Evolutionary conservation across 2,888 invertebrate species (phyloP).

Genomic region (Plagodis dolabraria): DNA sequence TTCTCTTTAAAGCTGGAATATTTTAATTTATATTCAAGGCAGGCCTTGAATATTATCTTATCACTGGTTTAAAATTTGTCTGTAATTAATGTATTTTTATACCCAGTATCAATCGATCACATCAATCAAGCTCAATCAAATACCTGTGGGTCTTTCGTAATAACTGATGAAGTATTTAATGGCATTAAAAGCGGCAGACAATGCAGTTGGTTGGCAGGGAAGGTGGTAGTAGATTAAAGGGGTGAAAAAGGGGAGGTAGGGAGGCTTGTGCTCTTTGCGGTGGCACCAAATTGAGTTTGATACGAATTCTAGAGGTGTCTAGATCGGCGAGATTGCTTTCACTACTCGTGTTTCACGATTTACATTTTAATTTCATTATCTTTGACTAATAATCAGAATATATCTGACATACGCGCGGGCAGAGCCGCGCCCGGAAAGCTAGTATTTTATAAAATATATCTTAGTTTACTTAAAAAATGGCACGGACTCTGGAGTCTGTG

Average conservation of each 20-base stretch:
- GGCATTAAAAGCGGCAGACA: conserved; percentile 37
- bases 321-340: conserved; percentile 39
- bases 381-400: not conserved
- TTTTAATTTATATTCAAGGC: too few relatives aligned
- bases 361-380: conserved; percentile 11
- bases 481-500: too few relatives aligned
- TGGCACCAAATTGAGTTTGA: conserved; percentile 54
- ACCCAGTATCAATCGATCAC: too few relatives aligned
- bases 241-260: conserved; percentile 10
- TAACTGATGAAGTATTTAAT: conserved; percentile 23
- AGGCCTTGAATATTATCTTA: too few relatives aligned
- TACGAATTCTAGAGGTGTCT: conserved; percentile 49
- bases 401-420: too few relatives aligned
- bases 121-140: not conserved
- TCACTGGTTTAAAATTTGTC: too few relatives aligned
- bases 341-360: conserved; percentile 41
- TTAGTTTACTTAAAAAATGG: too few relatives aligned
- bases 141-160: conserved; percentile 5
- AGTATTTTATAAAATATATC: too few relatives aligned
- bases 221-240: conserved; percentile 8
- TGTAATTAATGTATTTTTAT: too few relatives aligned
- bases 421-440: too few relatives aligned
- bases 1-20: too few relatives aligned
- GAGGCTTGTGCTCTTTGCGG: conserved; percentile 47
- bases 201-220: conserved; percentile 36